Conservation (phyloP, 2,113 vertebrate species). For the Bungarus multicinctus region DNA sequence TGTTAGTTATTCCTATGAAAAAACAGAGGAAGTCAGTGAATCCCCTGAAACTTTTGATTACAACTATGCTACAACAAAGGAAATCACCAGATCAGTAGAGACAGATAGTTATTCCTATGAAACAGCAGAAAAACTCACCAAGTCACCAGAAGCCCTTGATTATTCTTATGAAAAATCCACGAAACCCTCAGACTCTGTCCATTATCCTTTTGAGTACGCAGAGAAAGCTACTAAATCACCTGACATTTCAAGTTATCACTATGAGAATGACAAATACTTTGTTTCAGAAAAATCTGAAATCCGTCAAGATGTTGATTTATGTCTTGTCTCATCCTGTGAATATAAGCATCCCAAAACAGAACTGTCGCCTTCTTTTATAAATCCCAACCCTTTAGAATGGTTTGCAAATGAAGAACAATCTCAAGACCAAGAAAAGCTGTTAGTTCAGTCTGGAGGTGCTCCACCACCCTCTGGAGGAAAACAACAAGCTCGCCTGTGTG, state of each 20-base stretch:
- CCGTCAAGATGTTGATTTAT: slow-evolving; percentile 89
- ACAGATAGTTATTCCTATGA: slow-evolving; percentile 57
- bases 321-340: slow-evolving; percentile 90
- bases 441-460: slow-evolving; percentile 77
- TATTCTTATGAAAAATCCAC: slow-evolving; percentile 57
- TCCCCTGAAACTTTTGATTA: slow-evolving; percentile 59
- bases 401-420: slow-evolving; percentile 84
- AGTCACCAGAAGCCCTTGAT: slow-evolving; percentile 48
- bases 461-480: slow-evolving; percentile 87
- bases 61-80: slow-evolving; percentile 51
- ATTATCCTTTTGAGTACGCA: slow-evolving; percentile 64
- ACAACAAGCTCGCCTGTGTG: slow-evolving; percentile 83
- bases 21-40: slow-evolving; percentile 43
- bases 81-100: slow-evolving; percentile 19
- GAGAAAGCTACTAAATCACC: slow-evolving; percentile 48
- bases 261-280: slow-evolving; percentile 66
- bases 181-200: slow-evolving; percentile 40
- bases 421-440: slow-evolving; percentile 79
- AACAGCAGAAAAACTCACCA: slow-evolving; percentile 39
- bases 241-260: slow-evolving; percentile 59
- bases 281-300: slow-evolving; percentile 71
- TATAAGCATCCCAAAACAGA: slow-evolving; percentile 96
- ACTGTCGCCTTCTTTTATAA: slow-evolving; percentile 95
- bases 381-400: slow-evolving; percentile 93
- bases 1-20: slow-evolving; percentile 55